Evolutionary conservation across 2,888 invertebrate genomes (phyloP).

Genomic region (Stegophylla sp.): DNA sequence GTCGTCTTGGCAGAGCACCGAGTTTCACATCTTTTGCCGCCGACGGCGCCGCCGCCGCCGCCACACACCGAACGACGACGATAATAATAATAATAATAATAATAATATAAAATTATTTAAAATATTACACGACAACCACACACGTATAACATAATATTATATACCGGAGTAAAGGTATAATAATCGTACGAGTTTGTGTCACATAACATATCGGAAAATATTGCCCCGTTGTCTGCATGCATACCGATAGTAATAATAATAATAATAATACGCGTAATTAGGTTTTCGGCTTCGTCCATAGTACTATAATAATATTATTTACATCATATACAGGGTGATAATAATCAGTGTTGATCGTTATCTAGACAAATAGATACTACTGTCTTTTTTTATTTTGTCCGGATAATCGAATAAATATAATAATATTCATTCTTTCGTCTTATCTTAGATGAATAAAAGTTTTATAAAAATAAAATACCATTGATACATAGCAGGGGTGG

Average conservation of each 20-base stretch:
- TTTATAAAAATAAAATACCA: no score
- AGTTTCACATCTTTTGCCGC: slow-evolving; percentile 18
- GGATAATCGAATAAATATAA: no score
- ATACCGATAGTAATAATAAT: slow-evolving; percentile 1
- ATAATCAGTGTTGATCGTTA: no score
- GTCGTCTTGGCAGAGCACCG: no score
- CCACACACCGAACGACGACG: neutral
- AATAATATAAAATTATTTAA: neutral
- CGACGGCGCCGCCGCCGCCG: slow-evolving; percentile 13
- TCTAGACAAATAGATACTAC: no score
- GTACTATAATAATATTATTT: neutral
- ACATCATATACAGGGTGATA: neutral
- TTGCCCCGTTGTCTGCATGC: neutral
- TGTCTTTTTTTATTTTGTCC: no score
- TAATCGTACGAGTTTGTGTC: slow-evolving; percentile 31
- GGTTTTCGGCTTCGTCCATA: neutral
- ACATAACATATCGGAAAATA: slow-evolving; percentile 49
- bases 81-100: neutral
- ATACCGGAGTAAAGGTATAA: neutral
- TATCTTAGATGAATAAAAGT: no score
- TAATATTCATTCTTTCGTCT: no score
- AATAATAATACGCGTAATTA: slow-evolving; percentile 20
- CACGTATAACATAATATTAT: neutral
- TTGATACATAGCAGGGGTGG: no score
- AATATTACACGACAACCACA: neutral